Conservation (phyloP, 2,113 vertebrate genomes). For the Calyptomena viridis region DNA sequence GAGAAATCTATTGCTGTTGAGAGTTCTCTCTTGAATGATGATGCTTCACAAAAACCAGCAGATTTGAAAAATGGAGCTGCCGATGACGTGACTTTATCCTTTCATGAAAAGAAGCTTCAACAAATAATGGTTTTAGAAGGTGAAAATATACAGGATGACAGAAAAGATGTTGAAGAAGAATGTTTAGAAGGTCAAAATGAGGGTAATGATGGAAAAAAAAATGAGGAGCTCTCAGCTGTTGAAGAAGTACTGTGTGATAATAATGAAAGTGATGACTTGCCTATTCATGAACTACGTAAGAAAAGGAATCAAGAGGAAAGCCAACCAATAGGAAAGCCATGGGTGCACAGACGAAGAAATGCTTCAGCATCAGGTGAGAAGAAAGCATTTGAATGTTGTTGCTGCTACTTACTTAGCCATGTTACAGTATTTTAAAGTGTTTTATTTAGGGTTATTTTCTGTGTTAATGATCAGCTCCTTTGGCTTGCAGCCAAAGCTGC, state of each 20-base stretch:
- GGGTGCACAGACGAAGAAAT: slow-evolving; percentile 39
- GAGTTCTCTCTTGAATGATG: not conserved
- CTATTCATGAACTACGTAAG: not conserved
- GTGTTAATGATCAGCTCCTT: not conserved
- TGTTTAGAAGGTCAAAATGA: slow-evolving; percentile 71
- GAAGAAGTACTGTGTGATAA: not conserved
- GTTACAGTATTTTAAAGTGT: not conserved
- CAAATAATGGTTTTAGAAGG: slow-evolving; percentile 78
- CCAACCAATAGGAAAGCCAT: slow-evolving; percentile 58
- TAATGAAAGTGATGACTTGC: not conserved
- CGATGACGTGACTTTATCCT: slow-evolving; percentile 76
- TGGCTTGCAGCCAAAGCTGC: not conserved
- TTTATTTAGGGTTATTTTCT: not conserved
- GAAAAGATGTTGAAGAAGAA: not conserved
- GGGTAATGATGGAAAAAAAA: not conserved
- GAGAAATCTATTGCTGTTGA: slow-evolving; percentile 36
- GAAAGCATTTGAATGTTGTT: not conserved
- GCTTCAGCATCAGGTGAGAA: slow-evolving; percentile 71
- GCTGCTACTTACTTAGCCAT: not conserved
- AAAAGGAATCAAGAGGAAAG: slow-evolving; percentile 24
- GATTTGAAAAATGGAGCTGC: slow-evolving; percentile 23
- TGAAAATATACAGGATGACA: slow-evolving; percentile 1
- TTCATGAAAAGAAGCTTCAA: slow-evolving; percentile 72
- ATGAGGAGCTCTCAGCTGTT: not conserved
- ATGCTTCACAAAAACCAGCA: not conserved